Base-by-base conservation (phyloP, 2,888 invertebrate genomes). In the Microdon myrmicae region DNA sequence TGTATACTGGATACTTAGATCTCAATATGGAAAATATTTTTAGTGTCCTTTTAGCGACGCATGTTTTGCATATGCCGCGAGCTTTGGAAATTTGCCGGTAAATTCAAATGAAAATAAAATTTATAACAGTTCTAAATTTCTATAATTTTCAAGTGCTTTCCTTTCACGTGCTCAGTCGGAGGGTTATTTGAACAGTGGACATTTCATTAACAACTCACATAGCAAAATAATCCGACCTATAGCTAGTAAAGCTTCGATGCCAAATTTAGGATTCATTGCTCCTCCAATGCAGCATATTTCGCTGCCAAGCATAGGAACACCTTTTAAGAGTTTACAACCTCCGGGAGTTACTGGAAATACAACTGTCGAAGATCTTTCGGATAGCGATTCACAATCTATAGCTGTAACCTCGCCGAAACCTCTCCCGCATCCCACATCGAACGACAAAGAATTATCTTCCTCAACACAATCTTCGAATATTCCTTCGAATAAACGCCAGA, bases 1-100 rank as follows among this genome's bases (percentile, higher is more conserved):
- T 90, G 87, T 89, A 89, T 77, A 88, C 89, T 4, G 89, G 89
- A 13, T 86, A 84, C 68, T 77, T 90, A 71, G 87, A 88, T 71
- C 80, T 89, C 16, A 88, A 85, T 68, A 79, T 85, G 64, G 84
- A 86, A 53, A 89, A 89, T 77, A 88, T 89, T 67, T 88, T 89
- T 79, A 86, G 85, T 68, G 86, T 89, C 29, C 78, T 89, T 6
- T 75, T 89, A 58, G 89, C 89, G 3, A 88, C 89, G 6, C 88
- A 89, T 75, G 82, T 88, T 38, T 79, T 90, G 31, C 88, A 89
- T 73, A 89, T 89, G 88, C 89, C 89, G 1, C 81, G 87, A 8
- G 88, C 88, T 0, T 73, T 88, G 35, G 88, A 88, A 69, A 83
- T 88, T 68, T 89, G 89, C 75, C 82, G 79, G 79, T 79, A 54